These are phyloP conservation scores for Electrophaes corylata DNA, from an alignment of 2,888 invertebrate genomes.

Conservation along the genomic window DNA sequence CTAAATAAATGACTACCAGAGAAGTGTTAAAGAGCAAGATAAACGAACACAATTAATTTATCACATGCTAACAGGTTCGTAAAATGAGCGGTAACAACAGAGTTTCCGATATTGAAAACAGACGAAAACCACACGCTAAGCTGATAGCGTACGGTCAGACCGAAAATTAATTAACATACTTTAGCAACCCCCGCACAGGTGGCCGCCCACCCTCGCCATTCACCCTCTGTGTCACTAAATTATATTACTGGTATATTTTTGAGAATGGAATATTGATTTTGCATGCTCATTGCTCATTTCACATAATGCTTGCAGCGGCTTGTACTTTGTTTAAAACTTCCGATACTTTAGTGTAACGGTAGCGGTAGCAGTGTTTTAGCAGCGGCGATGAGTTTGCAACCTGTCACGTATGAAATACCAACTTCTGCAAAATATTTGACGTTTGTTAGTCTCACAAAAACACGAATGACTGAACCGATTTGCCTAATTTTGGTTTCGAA, in stretches of 20 bases:
- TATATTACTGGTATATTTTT: constrained; percentile 32
- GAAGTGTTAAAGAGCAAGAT: too few relatives aligned
- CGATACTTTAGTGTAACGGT: too few relatives aligned
- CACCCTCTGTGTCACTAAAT: constrained; percentile 41
- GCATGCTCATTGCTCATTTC: constrained; percentile 17
- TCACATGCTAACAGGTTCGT: constrained; percentile 17
- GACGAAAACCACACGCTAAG: constrained; percentile 74
- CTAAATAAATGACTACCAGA: too few relatives aligned
- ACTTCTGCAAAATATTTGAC: too few relatives aligned
- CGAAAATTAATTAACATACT: constrained; percentile 85
- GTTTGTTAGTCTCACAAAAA: too few relatives aligned
- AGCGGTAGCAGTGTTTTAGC: too few relatives aligned
- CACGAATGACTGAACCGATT: too few relatives aligned
- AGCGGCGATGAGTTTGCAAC: too few relatives aligned
- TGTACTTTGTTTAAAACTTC: too few relatives aligned
- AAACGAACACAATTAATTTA: constrained; percentile 6
- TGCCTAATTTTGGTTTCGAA: too few relatives aligned
- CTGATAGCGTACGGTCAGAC: constrained; percentile 78
- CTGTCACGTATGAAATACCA: too few relatives aligned
- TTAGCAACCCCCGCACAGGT: constrained; percentile 77
- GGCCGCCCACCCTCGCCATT: constrained; percentile 58
- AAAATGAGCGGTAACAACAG: constrained; percentile 52
- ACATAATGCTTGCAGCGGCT: neutral
- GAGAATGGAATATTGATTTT: constrained; percentile 29
- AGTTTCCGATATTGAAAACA: constrained; percentile 70